Evolutionary conservation across 2,888 invertebrate genomes (phyloP).

Genomic region (Pristionchus mayeri): DNA sequence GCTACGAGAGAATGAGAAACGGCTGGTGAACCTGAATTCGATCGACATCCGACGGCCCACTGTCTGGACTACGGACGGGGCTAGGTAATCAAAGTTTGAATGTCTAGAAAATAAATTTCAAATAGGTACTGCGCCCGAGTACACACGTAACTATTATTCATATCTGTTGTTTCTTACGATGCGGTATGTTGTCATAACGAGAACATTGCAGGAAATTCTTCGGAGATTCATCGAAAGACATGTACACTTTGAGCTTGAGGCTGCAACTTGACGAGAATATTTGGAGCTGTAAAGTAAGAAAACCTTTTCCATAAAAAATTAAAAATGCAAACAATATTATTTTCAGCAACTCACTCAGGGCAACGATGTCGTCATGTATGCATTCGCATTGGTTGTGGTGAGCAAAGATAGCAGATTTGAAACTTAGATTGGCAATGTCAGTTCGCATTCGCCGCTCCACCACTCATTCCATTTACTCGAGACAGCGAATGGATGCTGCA

Average conservation of each 20-base stretch:
- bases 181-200: too few relatives aligned
- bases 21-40: too few relatives aligned
- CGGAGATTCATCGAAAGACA: conserved; percentile 32
- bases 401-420: background rate
- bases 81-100: too few relatives aligned
- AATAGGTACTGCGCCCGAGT: too few relatives aligned
- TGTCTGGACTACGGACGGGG: too few relatives aligned
- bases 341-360: background rate
- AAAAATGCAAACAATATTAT: too few relatives aligned
- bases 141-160: too few relatives aligned
- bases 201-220: conserved; percentile 27
- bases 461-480: background rate
- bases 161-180: too few relatives aligned
- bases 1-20: too few relatives aligned
- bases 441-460: background rate
- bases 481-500: background rate
- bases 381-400: background rate
- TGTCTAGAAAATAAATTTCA: too few relatives aligned
- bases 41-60: too few relatives aligned
- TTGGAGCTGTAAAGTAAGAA: conserved; percentile 7
- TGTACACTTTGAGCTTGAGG: conserved; percentile 29
- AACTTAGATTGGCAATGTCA: background rate
- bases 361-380: too few relatives aligned
- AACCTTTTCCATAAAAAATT: background rate
- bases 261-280: conserved; percentile 38